These are phyloP conservation scores for Strongylocentrotus purpuratus DNA, from an alignment of 35 echinoderm and acorn worm genomes.

Conservation along the genomic window DNA sequence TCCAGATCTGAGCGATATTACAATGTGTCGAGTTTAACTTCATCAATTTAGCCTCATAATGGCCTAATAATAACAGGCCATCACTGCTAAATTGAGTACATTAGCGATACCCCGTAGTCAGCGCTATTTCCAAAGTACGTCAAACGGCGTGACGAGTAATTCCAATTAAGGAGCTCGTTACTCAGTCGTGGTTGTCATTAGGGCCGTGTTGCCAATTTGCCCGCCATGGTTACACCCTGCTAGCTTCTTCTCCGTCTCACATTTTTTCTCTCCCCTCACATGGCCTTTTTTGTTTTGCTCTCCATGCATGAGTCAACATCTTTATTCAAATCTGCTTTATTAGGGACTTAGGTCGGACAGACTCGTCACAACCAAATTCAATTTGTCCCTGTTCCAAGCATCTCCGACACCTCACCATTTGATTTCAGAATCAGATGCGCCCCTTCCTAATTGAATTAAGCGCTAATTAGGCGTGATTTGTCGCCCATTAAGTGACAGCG, in stretches of 20 bases:
- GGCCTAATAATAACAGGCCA: conserved; percentile 41
- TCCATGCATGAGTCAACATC: conserved; percentile 37
- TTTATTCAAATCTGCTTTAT: conserved; percentile 20
- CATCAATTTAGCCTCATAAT: conserved; percentile 43
- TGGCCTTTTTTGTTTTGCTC: neutral
- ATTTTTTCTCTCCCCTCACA: neutral
- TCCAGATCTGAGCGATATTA: conserved; percentile 14
- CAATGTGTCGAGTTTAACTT: conserved; percentile 43
- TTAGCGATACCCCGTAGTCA: conserved; percentile 5
- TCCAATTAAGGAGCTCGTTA: conserved; percentile 47
- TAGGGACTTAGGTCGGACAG: neutral
- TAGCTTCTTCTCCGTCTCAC: neutral
- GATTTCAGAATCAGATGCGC: conserved; percentile 42
- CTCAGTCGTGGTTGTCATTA: conserved; percentile 45
- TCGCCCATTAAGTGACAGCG: conserved; percentile 24
- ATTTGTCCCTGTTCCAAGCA: conserved; percentile 1
- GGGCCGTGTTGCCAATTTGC: conserved; percentile 46
- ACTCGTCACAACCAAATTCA: neutral
- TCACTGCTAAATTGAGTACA: conserved; percentile 32
- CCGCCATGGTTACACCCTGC: conserved; percentile 34
- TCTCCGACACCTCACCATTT: conserved; percentile 31
- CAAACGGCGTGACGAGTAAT: conserved; percentile 45
- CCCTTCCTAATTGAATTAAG: conserved; percentile 44
- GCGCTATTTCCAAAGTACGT: conserved; percentile 38
- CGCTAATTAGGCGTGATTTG: conserved; percentile 50